Conservation (phyloP, 1,140 invertebrate species). For the Grapholita molesta region DNA sequence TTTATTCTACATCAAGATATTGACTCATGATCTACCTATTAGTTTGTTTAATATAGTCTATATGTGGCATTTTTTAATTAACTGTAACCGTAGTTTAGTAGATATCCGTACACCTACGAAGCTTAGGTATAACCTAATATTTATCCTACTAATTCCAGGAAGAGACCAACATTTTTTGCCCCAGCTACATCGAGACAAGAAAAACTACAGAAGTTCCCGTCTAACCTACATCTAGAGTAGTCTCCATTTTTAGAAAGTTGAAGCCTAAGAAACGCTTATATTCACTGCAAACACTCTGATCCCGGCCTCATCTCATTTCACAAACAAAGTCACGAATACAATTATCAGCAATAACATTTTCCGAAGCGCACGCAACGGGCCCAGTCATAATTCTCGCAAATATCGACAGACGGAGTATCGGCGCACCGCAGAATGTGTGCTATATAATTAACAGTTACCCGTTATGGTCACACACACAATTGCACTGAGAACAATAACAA, state of each 20-base stretch:
- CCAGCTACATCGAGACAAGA: neutral
- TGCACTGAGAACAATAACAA: slow-evolving; percentile 57
- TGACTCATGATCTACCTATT: neutral
- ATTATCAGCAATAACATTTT: slow-evolving; percentile 14
- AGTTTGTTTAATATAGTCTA: neutral
- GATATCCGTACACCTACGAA: too few species aligned
- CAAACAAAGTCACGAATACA: slow-evolving; percentile 17
- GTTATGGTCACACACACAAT: slow-evolving; percentile 58
- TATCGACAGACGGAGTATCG: slow-evolving; percentile 51
- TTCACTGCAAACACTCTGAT: neutral
- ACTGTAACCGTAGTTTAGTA: too few species aligned
- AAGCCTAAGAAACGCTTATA: neutral
- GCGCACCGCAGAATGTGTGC: slow-evolving; percentile 45
- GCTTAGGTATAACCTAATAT: too few species aligned
- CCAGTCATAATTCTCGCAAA: slow-evolving; percentile 41
- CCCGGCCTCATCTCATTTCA: neutral
- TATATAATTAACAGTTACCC: slow-evolving; percentile 68
- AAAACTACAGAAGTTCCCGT: neutral
- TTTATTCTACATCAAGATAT: neutral
- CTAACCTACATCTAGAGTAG: neutral
- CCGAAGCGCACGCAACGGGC: slow-evolving; percentile 10
- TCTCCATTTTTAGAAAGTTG: neutral
- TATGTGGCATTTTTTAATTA: too few species aligned
- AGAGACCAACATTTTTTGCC: neutral
- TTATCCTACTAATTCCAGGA: too few species aligned